Base-by-base conservation (phyloP, 2,797 vertebrate genomes). In the Calcarius lapponicus region DNA sequence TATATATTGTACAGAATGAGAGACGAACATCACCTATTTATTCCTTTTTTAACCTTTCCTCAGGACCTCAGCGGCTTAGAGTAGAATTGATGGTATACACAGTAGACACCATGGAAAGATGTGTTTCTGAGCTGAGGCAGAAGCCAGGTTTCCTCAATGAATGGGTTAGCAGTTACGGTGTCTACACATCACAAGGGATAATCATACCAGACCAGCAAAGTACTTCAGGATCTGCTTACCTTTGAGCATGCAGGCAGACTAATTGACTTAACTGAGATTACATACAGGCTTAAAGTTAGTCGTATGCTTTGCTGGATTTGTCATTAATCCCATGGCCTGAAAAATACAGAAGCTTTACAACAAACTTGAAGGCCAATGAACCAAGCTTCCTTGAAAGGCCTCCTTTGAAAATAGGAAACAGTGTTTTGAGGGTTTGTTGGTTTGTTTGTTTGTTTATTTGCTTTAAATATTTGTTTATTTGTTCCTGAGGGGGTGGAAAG, bases 221-320 rank as follows among this genome's bases (percentile, higher is more conserved):
- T 51, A 86, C 32, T 42, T 80, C 43, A 66, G 66, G 84, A 95
- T 91, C 82, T 95, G 34, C 92, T 96, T 95, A 96, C 92, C 82
- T 96, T 72, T 84, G 66, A 94, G 95, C 87, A 88, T 51, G 38
- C 53, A 92, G 74, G 61, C 69, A 86, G 58, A 73, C 81, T 96
- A 95, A 96, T 91, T 96, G 96, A 93, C 89, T 97, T 96, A 96
- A 69, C 75, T 34, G 87, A 94, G 93, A 96, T 95, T 97, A 96
- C 92, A 91, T 69, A 90, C 47, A 90, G 76, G 86, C 76, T 96
- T 95, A 91, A 95, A 94, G 80, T 90, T 95, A 90, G 91, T 92
- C 1, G 0, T 81, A 13, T 58, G 62, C 43, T 92, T 95, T 93
- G 43, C 92, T 90, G 87, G 87, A 95, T 96, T 96, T 89, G 56